These are phyloP conservation scores for Girardinus metallicus DNA, from an alignment of 2,797 vertebrate genomes.

Conservation along the genomic window DNA sequence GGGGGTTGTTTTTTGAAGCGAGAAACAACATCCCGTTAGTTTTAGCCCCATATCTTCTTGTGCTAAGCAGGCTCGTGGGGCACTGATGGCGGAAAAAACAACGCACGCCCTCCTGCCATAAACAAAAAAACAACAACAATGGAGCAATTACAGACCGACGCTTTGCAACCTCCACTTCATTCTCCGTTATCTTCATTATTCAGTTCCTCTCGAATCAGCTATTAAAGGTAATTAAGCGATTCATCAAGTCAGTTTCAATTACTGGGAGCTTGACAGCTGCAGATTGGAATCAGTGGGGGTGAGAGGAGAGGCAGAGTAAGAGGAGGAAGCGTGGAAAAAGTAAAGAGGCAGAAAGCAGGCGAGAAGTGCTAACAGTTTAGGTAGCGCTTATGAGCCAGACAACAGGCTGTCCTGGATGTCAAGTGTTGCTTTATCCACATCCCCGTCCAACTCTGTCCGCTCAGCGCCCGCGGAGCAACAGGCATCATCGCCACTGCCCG, in stretches of 20 bases:
- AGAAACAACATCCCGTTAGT: slow-evolving; percentile 63
- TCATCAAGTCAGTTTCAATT: slow-evolving; percentile 96
- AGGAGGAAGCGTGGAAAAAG: slow-evolving; percentile 56
- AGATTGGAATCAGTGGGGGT: slow-evolving; percentile 87
- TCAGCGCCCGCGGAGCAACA: slow-evolving; percentile 33
- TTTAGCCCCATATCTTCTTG: slow-evolving; percentile 44
- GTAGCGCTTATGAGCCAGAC: slow-evolving; percentile 6
- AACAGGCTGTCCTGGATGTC: slow-evolving; percentile 22
- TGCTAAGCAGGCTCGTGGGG: slow-evolving; percentile 45
- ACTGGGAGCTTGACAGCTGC: slow-evolving; percentile 90
- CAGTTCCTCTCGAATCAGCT: slow-evolving; percentile 90
- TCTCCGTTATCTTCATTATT: slow-evolving; percentile 89
- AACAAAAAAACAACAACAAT: slow-evolving; percentile 72
- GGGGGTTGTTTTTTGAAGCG: slow-evolving; percentile 23
- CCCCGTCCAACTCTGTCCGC: slow-evolving; percentile 19
- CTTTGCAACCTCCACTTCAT: slow-evolving; percentile 78
- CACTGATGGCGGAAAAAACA: slow-evolving; percentile 49
- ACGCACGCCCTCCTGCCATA: slow-evolving; percentile 33
- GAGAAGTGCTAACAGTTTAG: slow-evolving; percentile 27
- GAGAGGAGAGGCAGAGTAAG: slow-evolving; percentile 47
- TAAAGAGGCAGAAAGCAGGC: slow-evolving; percentile 36
- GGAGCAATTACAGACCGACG: slow-evolving; percentile 82
- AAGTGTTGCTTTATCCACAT: slow-evolving; percentile 20
- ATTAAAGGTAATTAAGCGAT: slow-evolving; percentile 95
- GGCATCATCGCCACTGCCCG: slow-evolving; percentile 36